Evolutionary conservation across 2,797 vertebrate species (phyloP), one percentile per base, ranked within the genome.

Genomic region (Amazonetta brasiliensis): DNA sequence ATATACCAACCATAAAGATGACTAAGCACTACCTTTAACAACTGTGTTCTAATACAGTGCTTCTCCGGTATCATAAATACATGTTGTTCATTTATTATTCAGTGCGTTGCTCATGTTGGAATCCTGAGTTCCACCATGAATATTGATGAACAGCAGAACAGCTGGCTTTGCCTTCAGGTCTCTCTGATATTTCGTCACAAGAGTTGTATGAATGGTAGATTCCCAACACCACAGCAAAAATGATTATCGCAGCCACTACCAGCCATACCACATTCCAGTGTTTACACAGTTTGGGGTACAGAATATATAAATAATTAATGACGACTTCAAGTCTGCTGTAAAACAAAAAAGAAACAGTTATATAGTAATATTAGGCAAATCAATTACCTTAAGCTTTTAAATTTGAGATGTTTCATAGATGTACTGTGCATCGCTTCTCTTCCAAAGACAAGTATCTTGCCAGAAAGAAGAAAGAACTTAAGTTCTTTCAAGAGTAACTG

Each of bases 301-400:
- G 94, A 97, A 98, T 97, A 92, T 98, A 97, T 95, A 98, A 91
- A 94, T 98, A 98, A 87, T 97, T 97, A 88, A 98, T 62, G 95
- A 98, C 44, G 89, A 98, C 98, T 97, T 98, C 98, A 97, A 98
- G 95, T 98, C 98, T 98, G 97, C 98, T 98, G 98, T 86, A 97
- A 98, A 96, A 94, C 63, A 37, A 92, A 97, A 96, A 96, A 64
- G 89, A 92, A 66, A 63, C 25, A 54, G 55, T 96, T 76, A 84
- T 4, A 54, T n/a, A 68, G 87, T 64, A 64, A 91, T 85, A 33
- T 66, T 39, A 43, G 31, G 30, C 30, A 87, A 58, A 58, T 63
- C 26, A 37, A 72, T 75, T 54, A 77, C 67, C 28, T 89, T 80
- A 62, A 87, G 35, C 11, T 77, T 87, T 76, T 87, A 26, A 37